A percentile compares a stretch with the other conserved stretches of the same genome.
phyloP scores from a whole-genome alignment of 2,113 vertebrate genomes.

The Hyaena hyaena region DNA sequence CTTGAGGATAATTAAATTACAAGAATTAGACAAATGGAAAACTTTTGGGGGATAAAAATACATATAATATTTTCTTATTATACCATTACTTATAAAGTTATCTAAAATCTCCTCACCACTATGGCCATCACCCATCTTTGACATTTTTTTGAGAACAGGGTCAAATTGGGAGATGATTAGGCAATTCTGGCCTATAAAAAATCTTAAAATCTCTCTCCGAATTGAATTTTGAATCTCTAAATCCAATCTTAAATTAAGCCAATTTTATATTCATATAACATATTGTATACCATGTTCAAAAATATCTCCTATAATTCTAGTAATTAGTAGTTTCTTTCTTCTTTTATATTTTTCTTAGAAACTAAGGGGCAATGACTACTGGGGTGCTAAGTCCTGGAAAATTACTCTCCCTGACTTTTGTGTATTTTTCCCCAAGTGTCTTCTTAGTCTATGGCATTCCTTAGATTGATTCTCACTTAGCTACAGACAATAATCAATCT shows the following conservation, averaged over 20 bases:
- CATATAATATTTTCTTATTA: not conserved
- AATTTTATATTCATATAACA: conserved; percentile 16
- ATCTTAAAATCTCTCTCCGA: not conserved
- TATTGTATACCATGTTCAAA: not conserved
- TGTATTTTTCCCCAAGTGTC: not conserved
- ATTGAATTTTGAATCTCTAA: not conserved
- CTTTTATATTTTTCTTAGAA: not conserved
- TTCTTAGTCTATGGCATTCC: not conserved
- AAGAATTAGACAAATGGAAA: not conserved
- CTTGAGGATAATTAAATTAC: not conserved
- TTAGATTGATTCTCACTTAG: conserved; percentile 53
- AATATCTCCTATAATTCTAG: not conserved
- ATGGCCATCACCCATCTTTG: not conserved
- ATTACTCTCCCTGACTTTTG: not conserved
- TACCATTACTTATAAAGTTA: not conserved
- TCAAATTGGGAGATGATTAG: not conserved
- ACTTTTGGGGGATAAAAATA: not conserved
- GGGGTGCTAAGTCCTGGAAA: not conserved
- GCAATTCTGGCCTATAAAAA: not conserved
- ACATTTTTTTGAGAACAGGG: not conserved
- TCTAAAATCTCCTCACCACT: not conserved
- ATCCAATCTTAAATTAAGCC: not conserved
- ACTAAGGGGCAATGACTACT: not conserved
- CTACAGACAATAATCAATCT: conserved; percentile 26
- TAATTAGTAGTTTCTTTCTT: not conserved